Evolutionary conservation across 23 tunicate species (phyloP).

Genomic region (Trididemnum miniatum): DNA sequence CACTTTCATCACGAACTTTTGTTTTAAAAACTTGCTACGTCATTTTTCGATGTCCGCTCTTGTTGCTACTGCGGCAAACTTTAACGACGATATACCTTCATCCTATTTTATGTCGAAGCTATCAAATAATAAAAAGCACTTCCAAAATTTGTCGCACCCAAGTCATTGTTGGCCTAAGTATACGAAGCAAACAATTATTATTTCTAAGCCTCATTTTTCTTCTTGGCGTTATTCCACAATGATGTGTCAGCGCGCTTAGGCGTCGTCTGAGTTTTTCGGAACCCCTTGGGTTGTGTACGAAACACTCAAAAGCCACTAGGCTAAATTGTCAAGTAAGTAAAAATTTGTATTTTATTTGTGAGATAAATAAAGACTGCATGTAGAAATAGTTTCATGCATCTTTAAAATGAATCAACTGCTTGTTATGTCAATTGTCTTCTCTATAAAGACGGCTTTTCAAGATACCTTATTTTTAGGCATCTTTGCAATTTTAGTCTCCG

Average conservation of each 20-base stretch:
- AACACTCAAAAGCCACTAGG: constrained; percentile 39
- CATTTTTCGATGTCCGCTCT: no score
- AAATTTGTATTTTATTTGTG: no score
- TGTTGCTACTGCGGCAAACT: no score
- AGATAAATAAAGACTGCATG: no score
- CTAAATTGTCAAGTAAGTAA: constrained; percentile 31
- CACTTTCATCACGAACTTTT: no score
- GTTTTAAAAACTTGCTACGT: no score
- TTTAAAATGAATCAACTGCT: no score
- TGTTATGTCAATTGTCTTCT: neutral
- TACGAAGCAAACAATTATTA: neutral
- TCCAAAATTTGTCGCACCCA: neutral
- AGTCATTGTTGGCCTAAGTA: neutral
- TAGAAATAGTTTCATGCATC: no score
- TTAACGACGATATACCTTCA: no score
- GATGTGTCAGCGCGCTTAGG: constrained; percentile 50
- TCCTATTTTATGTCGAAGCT: neutral
- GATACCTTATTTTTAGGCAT: no score
- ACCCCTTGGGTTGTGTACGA: constrained; percentile 32
- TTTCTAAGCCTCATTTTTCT: neutral
- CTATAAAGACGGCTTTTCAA: neutral
- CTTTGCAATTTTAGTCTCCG: no score
- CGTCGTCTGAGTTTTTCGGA: constrained; percentile 33
- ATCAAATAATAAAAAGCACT: neutral
- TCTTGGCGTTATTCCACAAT: neutral